Evolutionary conservation across 2,113 vertebrate species (phyloP).

Genomic region (Apteryx mantelli): DNA sequence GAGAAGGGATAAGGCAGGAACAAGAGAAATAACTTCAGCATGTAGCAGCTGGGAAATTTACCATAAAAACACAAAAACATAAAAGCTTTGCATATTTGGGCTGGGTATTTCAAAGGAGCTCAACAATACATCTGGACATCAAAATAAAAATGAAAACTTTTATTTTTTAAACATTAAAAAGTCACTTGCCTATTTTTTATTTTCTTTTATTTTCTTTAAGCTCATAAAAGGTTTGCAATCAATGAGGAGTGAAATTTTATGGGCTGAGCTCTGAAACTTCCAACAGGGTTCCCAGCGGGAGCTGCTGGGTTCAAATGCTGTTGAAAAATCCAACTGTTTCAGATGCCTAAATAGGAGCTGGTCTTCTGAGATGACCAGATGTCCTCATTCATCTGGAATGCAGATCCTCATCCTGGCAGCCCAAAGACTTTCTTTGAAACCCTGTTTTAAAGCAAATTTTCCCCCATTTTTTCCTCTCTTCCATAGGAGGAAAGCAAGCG

Average conservation of each 20-base stretch:
- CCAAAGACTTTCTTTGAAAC: neutral
- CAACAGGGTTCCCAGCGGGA: neutral
- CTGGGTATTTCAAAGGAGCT: neutral
- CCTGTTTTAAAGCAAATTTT: neutral
- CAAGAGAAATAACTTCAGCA: neutral
- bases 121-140: neutral
- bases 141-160: neutral
- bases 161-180: neutral
- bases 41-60: neutral
- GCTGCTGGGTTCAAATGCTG: neutral
- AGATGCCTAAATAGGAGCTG: neutral
- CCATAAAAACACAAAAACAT: neutral
- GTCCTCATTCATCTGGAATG: neutral
- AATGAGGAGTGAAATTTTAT: neutral
- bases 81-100: neutral
- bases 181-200: neutral
- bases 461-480: neutral
- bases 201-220: neutral
- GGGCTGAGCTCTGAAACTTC: neutral
- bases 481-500: neutral
- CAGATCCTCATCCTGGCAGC: neutral
- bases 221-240: neutral
- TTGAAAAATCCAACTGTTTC: neutral
- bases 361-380: neutral
- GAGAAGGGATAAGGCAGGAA: neutral